Conservation (phyloP, 2,888 invertebrate genomes). For the Liopterus haemorrhoidalis region DNA sequence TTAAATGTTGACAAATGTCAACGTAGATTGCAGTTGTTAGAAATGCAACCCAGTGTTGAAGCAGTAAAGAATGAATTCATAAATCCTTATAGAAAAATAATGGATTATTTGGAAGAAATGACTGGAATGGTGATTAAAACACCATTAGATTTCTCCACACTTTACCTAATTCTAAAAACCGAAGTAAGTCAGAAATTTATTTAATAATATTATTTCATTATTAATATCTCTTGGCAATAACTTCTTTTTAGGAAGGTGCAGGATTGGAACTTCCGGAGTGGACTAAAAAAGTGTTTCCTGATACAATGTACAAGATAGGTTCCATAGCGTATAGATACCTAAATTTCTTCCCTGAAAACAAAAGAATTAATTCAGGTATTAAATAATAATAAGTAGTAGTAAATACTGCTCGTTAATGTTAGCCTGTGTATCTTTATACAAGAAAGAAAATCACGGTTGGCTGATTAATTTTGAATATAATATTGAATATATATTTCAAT, state of each 20-base stretch:
- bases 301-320: constrained; percentile 11
- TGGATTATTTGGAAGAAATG: constrained; percentile 17
- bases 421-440: too few species aligned
- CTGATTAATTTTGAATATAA: too few species aligned
- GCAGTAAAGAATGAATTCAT: constrained; percentile 11
- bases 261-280: constrained; percentile 12
- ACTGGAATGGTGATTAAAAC: constrained; percentile 16
- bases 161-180: constrained; percentile 19
- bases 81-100: constrained; percentile 17
- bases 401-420: too few species aligned
- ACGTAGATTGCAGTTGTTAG: constrained; percentile 14
- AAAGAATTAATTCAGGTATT: constrained; percentile 18
- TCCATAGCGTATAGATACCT: constrained; percentile 13
- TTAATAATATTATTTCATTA: not conserved
- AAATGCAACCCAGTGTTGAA: constrained; percentile 10
- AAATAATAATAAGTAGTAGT: not conserved
- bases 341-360: constrained; percentile 15
- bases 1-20: constrained; percentile 15
- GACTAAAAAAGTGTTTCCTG: constrained; percentile 15
- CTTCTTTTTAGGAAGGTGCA: constrained; percentile 12
- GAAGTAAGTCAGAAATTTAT: constrained; percentile 4
- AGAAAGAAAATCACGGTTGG: too few species aligned
- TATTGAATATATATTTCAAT: too few species aligned
- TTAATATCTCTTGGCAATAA: not conserved
- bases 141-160: constrained; percentile 15